Evolutionary conservation across 2,797 vertebrate genomes (phyloP).

Genomic region (Adrianichthys oophorus): DNA sequence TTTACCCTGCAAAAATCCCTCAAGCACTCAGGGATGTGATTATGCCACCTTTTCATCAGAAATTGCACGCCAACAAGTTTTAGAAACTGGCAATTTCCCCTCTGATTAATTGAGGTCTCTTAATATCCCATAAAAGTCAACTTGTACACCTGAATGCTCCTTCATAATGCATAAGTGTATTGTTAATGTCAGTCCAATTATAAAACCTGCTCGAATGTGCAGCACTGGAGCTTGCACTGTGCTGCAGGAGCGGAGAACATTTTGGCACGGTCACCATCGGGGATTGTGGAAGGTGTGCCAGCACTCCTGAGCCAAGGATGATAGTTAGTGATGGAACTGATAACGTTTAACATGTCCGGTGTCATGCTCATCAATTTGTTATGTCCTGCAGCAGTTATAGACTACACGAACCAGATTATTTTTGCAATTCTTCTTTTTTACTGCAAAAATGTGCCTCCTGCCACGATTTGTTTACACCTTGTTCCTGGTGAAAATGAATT

Average conservation of each 20-base stretch:
- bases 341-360: slow-evolving; percentile 37
- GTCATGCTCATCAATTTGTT: slow-evolving; percentile 28
- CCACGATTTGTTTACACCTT: too few relatives aligned
- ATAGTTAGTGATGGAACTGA: slow-evolving; percentile 35
- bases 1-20: background rate
- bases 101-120: slow-evolving; percentile 55
- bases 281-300: slow-evolving; percentile 38
- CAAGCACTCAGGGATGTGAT: slow-evolving; percentile 43
- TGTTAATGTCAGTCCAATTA: slow-evolving; percentile 62
- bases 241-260: slow-evolving; percentile 16
- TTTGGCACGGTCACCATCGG: slow-evolving; percentile 42
- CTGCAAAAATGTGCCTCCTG: too few relatives aligned
- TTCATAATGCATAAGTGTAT: slow-evolving; percentile 50
- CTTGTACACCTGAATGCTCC: slow-evolving; percentile 42
- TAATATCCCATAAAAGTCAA: slow-evolving; percentile 44
- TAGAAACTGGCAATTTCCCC: slow-evolving; percentile 48
- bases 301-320: slow-evolving; percentile 32
- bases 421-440: too few relatives aligned
- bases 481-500: too few relatives aligned
- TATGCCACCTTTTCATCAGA: slow-evolving; percentile 47
- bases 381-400: slow-evolving; percentile 8
- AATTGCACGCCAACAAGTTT: slow-evolving; percentile 58
- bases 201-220: slow-evolving; percentile 40
- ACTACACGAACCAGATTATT: background rate
- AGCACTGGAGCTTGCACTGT: slow-evolving; percentile 29